A percentile compares a stretch with the other conserved stretches of the same genome.
Conservation (phyloP, 2,113 vertebrate genomes). For the Equus przewalskii region DNA sequence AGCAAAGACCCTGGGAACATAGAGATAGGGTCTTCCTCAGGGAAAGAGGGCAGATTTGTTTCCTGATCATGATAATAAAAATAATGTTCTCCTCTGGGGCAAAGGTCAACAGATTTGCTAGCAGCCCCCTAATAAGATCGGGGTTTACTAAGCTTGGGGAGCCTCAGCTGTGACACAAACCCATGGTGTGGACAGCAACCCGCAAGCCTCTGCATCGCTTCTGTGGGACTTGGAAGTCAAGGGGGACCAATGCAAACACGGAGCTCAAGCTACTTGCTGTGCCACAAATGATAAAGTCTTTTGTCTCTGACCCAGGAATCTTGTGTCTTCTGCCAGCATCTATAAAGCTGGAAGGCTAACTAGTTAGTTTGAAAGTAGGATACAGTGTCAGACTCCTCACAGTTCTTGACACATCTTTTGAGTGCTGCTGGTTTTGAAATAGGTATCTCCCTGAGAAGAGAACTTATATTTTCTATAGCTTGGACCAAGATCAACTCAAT, state of each 20-base stretch:
- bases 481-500: not conserved
- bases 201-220: not conserved
- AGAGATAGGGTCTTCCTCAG: not conserved
- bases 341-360: not conserved
- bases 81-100: not conserved
- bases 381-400: not conserved
- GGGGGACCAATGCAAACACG: not conserved
- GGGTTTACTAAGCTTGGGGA: not conserved
- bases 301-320: not conserved
- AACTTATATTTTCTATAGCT: not conserved
- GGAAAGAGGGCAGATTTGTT: not conserved
- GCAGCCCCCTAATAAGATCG: not conserved
- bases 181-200: not conserved
- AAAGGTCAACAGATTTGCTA: not conserved
- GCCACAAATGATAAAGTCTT: rapidly evolving
- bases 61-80: not conserved
- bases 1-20: not conserved
- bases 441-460: not conserved
- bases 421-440: not conserved
- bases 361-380: not conserved
- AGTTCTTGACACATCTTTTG: not conserved
- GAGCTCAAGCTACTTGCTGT: too few species aligned
- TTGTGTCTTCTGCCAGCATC: not conserved
- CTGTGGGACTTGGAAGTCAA: not conserved
- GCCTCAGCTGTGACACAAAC: not conserved